phyloP scores from a whole-genome alignment of 2,113 vertebrate species.

The Trogon surrucura region DNA sequence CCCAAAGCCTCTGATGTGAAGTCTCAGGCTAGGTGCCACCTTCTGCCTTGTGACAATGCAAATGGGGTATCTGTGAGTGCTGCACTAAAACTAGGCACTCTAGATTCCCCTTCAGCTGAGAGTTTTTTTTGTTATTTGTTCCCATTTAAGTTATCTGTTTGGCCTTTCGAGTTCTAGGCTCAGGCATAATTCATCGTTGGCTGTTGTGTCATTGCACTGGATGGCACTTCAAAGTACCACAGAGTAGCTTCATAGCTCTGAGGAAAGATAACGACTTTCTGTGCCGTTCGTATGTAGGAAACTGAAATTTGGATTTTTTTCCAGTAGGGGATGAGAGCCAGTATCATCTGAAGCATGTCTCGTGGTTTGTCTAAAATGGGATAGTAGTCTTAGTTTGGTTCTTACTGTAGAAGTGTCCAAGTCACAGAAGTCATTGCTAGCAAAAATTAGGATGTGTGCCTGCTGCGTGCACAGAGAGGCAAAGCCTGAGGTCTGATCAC shows the following conservation, averaged over 20 bases:
- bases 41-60: fast-evolving
- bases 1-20: background rate
- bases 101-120: background rate
- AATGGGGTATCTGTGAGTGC: background rate
- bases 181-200: background rate
- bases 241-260: background rate
- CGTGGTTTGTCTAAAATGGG: background rate
- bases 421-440: background rate
- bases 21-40: background rate
- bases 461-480: background rate
- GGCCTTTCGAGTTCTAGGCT: background rate
- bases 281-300: background rate
- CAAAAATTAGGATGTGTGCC: background rate
- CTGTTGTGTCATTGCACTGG: background rate
- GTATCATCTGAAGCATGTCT: background rate
- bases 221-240: background rate
- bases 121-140: background rate
- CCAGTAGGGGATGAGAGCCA: background rate
- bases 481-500: background rate
- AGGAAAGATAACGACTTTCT: background rate
- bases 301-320: background rate
- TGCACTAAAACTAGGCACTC: background rate
- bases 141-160: background rate
- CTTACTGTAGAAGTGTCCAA: background rate
- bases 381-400: background rate